phyloP scores from a whole-genome alignment of 2,113 vertebrate species.

The Chlamydotis undulata region DNA sequence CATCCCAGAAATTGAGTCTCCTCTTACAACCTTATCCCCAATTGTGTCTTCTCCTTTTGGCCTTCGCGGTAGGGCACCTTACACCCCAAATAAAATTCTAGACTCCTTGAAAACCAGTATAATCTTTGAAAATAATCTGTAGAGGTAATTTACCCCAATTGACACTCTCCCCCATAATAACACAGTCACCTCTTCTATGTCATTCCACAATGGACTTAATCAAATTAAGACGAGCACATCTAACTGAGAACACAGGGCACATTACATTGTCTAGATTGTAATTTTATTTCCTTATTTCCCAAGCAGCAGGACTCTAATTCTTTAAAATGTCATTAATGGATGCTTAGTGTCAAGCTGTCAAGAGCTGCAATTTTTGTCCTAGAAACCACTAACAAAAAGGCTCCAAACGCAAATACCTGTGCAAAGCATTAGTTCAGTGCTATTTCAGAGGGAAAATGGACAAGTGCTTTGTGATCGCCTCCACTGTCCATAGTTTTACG shows the following conservation, averaged over 20 bases:
- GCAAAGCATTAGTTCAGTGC: not conserved
- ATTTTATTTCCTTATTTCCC: not conserved
- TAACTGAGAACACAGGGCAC: not conserved
- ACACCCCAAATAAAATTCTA: too few relatives aligned
- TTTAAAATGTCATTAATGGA: not conserved
- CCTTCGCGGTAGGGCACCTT: rapidly evolving
- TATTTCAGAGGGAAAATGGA: not conserved
- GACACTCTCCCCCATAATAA: rapidly evolving
- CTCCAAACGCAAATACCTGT: not conserved
- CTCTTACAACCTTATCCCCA: not conserved
- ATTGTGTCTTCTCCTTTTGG: not conserved
- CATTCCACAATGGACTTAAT: not conserved
- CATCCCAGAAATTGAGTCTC: not conserved
- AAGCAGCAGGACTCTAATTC: not conserved
- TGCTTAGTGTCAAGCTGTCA: not conserved
- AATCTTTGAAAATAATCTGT: not conserved
- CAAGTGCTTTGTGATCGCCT: not conserved
- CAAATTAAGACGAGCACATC: too few relatives aligned
- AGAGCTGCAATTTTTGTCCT: not conserved
- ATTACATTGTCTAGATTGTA: not conserved
- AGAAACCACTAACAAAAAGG: not conserved
- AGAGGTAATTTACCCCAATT: rapidly evolving
- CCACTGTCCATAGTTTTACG: too few relatives aligned
- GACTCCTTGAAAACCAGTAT: too few relatives aligned
- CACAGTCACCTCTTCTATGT: rapidly evolving